A percentile compares a stretch with the other conserved stretches of the same genome.
These are phyloP conservation scores for Phalanger gymnotis DNA, from an alignment of 2,797 vertebrate genomes.

Conservation along the genomic window DNA sequence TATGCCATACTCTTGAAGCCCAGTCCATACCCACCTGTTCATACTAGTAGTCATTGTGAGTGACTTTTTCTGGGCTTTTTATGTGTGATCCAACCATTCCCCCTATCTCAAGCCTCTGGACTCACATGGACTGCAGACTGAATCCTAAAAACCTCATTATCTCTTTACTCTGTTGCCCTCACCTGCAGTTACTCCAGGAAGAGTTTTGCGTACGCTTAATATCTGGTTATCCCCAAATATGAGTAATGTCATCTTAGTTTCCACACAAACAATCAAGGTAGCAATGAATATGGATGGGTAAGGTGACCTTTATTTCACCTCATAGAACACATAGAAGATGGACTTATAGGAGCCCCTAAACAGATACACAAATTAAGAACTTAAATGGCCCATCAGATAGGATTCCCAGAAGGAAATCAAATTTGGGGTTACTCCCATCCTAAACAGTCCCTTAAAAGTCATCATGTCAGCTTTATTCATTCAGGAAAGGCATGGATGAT, in stretches of 20 bases:
- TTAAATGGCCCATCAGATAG: background rate
- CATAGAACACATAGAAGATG: background rate
- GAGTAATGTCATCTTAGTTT: background rate
- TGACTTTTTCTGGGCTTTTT: constrained; percentile 59
- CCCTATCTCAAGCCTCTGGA: background rate
- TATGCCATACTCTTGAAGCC: constrained; percentile 75
- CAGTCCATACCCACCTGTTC: constrained; percentile 68
- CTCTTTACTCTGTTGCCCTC: background rate
- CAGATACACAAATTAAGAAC: background rate
- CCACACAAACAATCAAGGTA: background rate
- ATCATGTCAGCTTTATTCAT: background rate
- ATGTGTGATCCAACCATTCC: background rate
- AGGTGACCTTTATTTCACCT: background rate
- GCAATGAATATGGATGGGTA: background rate
- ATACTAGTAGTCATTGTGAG: constrained; percentile 67
- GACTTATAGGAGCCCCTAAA: background rate
- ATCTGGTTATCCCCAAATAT: background rate
- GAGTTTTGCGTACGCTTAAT: background rate
- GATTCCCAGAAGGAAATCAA: background rate
- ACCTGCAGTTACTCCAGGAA: background rate
- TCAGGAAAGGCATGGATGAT: background rate
- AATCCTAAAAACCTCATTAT: background rate
- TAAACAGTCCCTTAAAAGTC: background rate
- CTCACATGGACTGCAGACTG: background rate
- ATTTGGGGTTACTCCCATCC: background rate